These are phyloP conservation scores for Siniperca knerii DNA, from an alignment of 2,113 vertebrate species.

Conservation along the genomic window DNA sequence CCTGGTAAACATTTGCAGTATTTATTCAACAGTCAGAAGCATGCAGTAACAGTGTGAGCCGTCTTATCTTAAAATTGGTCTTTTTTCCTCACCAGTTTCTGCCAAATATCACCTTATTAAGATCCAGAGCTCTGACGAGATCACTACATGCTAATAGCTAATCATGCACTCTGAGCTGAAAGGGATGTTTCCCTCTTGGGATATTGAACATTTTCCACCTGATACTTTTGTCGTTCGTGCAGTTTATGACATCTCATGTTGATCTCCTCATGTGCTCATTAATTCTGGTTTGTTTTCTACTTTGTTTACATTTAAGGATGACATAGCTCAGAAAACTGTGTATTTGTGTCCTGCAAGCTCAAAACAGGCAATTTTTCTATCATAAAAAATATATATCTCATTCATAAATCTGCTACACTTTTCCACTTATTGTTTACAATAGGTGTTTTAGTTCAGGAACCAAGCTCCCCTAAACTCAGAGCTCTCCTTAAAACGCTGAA, in stretches of 20 bases:
- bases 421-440: slow-evolving; percentile 8
- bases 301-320: not conserved
- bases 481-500: not conserved
- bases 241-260: slow-evolving; percentile 15
- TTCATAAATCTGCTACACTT: not conserved
- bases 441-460: not conserved
- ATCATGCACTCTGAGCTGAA: not conserved
- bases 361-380: not conserved
- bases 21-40: not conserved
- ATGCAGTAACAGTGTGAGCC: not conserved
- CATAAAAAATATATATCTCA: not conserved
- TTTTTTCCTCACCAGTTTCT: no score
- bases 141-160: not conserved
- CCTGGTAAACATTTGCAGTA: not conserved
- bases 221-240: not conserved
- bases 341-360: not conserved
- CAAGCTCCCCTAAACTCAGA: not conserved
- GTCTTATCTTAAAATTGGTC: not conserved
- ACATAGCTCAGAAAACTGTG: not conserved
- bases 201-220: slow-evolving; percentile 4
- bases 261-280: not conserved
- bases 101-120: not conserved
- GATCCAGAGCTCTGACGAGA: not conserved
- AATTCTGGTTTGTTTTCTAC: not conserved
- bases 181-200: not conserved